Evolutionary conservation across 2,888 invertebrate species (phyloP), one percentile per base, ranked within the genome.

Genomic region (Pachycephus smyrnensis): DNA sequence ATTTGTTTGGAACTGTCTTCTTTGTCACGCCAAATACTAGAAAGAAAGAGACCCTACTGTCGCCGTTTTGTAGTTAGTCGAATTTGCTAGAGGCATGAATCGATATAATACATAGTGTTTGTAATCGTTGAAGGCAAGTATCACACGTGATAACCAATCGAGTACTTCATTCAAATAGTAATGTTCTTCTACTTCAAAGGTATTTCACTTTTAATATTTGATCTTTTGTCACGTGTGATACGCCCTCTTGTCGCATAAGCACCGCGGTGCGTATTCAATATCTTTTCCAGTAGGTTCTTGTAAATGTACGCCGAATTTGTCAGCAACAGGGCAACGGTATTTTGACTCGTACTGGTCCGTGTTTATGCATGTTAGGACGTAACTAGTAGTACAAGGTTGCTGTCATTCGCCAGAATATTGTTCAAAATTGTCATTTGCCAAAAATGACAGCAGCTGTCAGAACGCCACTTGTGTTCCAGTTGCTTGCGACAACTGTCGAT

Each of bases 291-390:
- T 55, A 55, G 40, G 23, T 30, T 76, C 71, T 35, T 73, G 23
- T 77, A 71, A 77, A 40, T 76, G 73, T 78, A 68, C 76, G 73
- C 36, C 15, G n/a, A 73, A 73, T 76, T 78, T 71, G 4, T 73
- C 69, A 69, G 23, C 40, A 4, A 55, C 40, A 0, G 40, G 9
- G 23, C 40, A 23, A 55, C 23, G 40, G 6, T 55, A 55, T 23
- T 23, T 55, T 23, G 9, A 55, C 40, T 4, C 69, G 2, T 15
- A 6, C 82, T 83, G 82, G 78, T 84, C 84, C 83, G 80, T 85
- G 79, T 87, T 84, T 89, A 55, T 55, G 89, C 89, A 88, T 89
- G 89, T 85, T 84, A 84, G 84, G 82, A 81, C 82, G 84, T 85
- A 84, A 80, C 82, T 81, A 77, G 84, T 83, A 83, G 83, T n/a